Evolutionary conservation across 2,888 invertebrate genomes (phyloP).

Genomic region (Drosophila formosana): DNA sequence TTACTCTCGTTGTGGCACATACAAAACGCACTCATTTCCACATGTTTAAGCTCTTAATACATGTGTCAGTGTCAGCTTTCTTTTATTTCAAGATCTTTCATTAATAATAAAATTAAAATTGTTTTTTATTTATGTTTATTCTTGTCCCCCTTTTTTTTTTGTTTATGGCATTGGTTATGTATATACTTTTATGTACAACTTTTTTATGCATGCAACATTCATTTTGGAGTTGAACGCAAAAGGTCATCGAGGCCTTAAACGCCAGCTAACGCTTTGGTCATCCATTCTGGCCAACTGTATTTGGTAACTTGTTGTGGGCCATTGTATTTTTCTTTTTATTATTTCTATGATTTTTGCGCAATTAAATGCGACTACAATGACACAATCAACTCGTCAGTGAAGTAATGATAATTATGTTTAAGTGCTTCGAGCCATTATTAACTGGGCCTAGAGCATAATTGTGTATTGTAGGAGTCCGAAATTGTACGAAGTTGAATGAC

Average conservation of each 20-base stretch:
- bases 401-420: slow-evolving; percentile 62
- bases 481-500: neutral
- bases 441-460: neutral
- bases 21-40: slow-evolving; percentile 7
- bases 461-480: neutral
- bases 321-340: slow-evolving; percentile 26
- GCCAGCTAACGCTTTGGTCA: slow-evolving; percentile 26
- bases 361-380: slow-evolving; percentile 54
- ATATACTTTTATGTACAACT: slow-evolving; percentile 12
- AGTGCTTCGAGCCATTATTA: slow-evolving; percentile 29
- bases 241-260: slow-evolving; percentile 60
- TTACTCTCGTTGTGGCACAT: slow-evolving; percentile 59
- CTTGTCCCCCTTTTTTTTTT: slow-evolving; percentile 4
- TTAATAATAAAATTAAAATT: slow-evolving; percentile 3
- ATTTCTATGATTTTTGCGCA: slow-evolving; percentile 50
- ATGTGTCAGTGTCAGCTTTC: slow-evolving; percentile 51
- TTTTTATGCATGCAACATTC: slow-evolving; percentile 29
- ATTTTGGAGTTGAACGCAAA: slow-evolving; percentile 46
- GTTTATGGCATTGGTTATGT: slow-evolving; percentile 10
- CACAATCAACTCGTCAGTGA: slow-evolving; percentile 56
- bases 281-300: slow-evolving; percentile 54
- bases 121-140: slow-evolving; percentile 3
- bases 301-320: slow-evolving; percentile 61
- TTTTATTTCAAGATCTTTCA: slow-evolving; percentile 23
- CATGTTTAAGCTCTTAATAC: slow-evolving; percentile 16